Conservation (phyloP, 1,140 invertebrate genomes). For the Patella vulgata region DNA sequence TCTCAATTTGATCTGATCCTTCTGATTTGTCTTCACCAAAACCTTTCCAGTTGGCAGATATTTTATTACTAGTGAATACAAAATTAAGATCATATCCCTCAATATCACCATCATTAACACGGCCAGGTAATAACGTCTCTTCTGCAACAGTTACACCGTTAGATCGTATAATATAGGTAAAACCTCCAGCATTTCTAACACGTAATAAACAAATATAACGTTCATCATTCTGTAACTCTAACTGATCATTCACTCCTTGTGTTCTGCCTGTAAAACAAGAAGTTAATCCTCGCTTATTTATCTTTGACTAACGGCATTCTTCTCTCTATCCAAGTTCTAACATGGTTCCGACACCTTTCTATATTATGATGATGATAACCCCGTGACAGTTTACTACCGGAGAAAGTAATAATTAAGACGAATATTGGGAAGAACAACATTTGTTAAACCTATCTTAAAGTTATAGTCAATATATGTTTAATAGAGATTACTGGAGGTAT, state of each 20-base stretch:
- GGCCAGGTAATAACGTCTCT: slow-evolving; percentile 46
- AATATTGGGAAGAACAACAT: too few species aligned
- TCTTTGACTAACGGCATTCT: too few species aligned
- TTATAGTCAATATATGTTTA: too few species aligned
- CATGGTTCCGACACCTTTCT: too few species aligned
- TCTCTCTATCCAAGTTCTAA: too few species aligned
- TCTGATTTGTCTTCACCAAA: slow-evolving; percentile 30
- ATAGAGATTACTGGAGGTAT: too few species aligned
- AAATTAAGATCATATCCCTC: slow-evolving; percentile 41
- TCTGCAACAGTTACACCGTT: slow-evolving; percentile 46
- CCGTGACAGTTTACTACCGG: too few species aligned
- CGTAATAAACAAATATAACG: slow-evolving; percentile 42
- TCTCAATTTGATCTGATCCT: too few species aligned
- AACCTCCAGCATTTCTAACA: slow-evolving; percentile 42
- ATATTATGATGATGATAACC: too few species aligned
- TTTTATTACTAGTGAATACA: slow-evolving; percentile 21
- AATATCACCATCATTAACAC: slow-evolving; percentile 44
- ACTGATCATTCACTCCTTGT: slow-evolving; percentile 36
- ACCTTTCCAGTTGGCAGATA: slow-evolving; percentile 48
- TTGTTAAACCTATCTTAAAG: too few species aligned
- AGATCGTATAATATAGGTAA: slow-evolving; percentile 35
- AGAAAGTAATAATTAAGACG: too few species aligned
- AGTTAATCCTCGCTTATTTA: too few species aligned
- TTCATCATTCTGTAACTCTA: slow-evolving; percentile 35
- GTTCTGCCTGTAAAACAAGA: slow-evolving; percentile 30